Conservation (phyloP, 2,113 vertebrate genomes). For the Corythaixoides concolor region DNA sequence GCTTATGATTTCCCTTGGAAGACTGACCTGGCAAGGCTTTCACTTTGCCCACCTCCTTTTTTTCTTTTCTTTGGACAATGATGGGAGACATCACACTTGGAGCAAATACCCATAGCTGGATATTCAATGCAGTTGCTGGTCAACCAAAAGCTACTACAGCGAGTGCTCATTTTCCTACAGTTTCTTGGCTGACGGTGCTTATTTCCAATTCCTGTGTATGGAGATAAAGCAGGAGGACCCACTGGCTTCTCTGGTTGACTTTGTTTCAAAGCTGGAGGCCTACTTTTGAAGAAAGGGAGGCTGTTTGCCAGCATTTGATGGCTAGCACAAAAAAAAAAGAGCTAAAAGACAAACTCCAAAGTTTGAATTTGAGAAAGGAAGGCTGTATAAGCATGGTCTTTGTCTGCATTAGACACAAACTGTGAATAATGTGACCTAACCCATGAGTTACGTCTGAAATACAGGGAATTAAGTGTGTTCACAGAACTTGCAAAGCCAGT, state of each 20-base stretch:
- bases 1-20: background rate
- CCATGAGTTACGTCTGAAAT: background rate
- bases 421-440: background rate
- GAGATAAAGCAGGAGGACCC: background rate
- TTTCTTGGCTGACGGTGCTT: background rate
- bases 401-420: background rate
- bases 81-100: background rate
- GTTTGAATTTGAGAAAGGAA: background rate
- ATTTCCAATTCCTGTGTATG: background rate
- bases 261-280: background rate
- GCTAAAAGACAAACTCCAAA: background rate
- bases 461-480: background rate
- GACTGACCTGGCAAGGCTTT: background rate
- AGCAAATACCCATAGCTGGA: background rate
- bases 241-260: background rate
- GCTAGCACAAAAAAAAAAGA: background rate
- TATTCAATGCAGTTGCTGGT: background rate
- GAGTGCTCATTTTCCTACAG: background rate
- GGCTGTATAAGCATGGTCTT: background rate
- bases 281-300: background rate
- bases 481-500: background rate
- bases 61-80: background rate
- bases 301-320: background rate
- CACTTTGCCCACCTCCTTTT: background rate
- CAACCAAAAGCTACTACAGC: background rate